phyloP scores from a whole-genome alignment of 1,140 invertebrate species.

The Philaenus spumarius region DNA sequence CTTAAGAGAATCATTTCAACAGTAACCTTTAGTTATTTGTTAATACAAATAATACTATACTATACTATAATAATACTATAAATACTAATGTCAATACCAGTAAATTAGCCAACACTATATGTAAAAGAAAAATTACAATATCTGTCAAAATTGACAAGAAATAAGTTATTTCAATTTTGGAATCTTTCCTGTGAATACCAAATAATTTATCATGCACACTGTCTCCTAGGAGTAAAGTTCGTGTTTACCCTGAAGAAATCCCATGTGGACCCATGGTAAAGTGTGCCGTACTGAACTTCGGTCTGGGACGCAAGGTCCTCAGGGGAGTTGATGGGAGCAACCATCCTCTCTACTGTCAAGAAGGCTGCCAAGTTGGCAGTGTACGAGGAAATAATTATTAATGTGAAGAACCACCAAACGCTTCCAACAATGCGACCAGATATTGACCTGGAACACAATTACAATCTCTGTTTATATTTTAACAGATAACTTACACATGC shows the following conservation, averaged over 20 bases:
- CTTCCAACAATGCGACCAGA: conserved; percentile 92
- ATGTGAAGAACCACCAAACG: conserved; percentile 99
- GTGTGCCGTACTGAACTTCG: conserved; percentile 91
- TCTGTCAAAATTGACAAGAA: background rate
- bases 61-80: too few relatives aligned
- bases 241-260: conserved; percentile 83
- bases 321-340: conserved; percentile 87
- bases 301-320: conserved; percentile 91
- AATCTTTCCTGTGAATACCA: background rate
- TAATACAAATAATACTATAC: too few relatives aligned
- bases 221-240: conserved; percentile 18
- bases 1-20: too few relatives aligned
- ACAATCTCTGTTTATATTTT: too few relatives aligned
- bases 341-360: conserved; percentile 89
- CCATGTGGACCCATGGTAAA: conserved; percentile 79
- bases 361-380: conserved; percentile 97
- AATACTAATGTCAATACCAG: too few relatives aligned
- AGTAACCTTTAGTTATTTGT: too few relatives aligned
- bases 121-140: too few relatives aligned
- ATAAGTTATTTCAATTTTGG: background rate
- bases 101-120: too few relatives aligned
- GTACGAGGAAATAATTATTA: conserved; percentile 97
- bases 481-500: too few relatives aligned
- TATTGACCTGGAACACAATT: conserved; percentile 71
- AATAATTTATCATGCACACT: too few relatives aligned